phyloP scores from a whole-genome alignment of 2,113 vertebrate genomes.

The Halcyon malimbica region DNA sequence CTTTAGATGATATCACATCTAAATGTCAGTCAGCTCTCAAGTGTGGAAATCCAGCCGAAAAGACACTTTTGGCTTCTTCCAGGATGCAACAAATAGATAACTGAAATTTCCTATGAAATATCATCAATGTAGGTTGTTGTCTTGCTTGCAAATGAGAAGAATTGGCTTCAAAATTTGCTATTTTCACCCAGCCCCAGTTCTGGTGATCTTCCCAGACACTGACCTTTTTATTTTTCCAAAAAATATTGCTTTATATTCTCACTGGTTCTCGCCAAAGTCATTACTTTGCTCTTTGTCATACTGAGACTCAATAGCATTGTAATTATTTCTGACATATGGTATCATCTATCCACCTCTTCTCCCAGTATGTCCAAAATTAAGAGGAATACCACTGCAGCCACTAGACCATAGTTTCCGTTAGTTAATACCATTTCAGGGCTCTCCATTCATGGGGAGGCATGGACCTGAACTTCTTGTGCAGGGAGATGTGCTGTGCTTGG shows the following conservation, averaged over 20 bases:
- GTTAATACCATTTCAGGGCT: neutral
- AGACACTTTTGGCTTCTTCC: neutral
- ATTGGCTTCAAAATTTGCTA: neutral
- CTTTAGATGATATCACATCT: neutral
- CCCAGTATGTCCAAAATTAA: constrained; percentile 20
- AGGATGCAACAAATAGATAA: neutral
- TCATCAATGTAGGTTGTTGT: rapidly evolving
- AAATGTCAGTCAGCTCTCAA: neutral
- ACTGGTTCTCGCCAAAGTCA: constrained; percentile 35
- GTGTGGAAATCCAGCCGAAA: neutral
- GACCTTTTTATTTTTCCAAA: neutral
- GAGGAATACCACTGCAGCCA: neutral
- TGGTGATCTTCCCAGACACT: constrained; percentile 34
- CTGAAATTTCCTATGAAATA: neutral
- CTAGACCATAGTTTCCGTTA: neutral
- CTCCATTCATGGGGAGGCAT: neutral
- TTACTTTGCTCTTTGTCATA: constrained; percentile 51
- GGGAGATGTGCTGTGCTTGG: neutral
- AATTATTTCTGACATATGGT: constrained; percentile 65
- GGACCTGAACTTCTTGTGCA: neutral
- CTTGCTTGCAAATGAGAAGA: neutral
- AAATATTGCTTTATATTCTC: constrained; percentile 16
- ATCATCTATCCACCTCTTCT: constrained; percentile 43
- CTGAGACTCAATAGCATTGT: constrained; percentile 39
- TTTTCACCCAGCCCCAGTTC: neutral